Conservation (phyloP, 2,797 vertebrate genomes). For the Tinamus major region DNA sequence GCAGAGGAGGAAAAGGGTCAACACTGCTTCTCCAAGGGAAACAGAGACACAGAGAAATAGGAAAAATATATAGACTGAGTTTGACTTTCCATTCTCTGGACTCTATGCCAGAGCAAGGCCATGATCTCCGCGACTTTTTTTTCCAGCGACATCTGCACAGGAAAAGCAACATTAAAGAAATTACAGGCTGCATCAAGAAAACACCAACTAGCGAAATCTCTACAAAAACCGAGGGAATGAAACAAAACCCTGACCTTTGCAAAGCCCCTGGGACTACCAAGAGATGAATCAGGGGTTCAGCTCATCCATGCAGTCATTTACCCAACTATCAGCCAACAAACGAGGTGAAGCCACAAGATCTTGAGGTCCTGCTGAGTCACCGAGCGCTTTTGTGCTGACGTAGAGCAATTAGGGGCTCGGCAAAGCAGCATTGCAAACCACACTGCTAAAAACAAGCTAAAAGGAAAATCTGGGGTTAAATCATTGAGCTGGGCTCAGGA, state of each 20-base stretch:
- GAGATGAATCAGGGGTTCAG: background rate
- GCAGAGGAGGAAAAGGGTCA: background rate
- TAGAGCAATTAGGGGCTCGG: accelerated
- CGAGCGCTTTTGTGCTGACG: background rate
- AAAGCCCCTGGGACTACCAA: background rate
- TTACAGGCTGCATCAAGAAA: background rate
- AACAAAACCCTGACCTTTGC: background rate
- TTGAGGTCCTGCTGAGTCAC: background rate
- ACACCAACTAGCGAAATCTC: background rate
- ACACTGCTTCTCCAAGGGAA: background rate
- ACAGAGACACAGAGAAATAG: background rate
- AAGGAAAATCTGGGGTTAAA: background rate
- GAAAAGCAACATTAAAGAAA: background rate
- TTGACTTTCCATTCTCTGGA: constrained; percentile 16
- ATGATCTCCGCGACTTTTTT: background rate
- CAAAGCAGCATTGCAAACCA: background rate
- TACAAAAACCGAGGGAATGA: background rate
- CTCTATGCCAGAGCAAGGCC: background rate
- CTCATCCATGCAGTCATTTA: background rate
- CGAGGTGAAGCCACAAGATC: background rate
- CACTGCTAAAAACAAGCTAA: background rate
- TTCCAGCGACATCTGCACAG: constrained; percentile 42
- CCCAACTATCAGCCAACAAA: background rate
- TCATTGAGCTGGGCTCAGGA: background rate
- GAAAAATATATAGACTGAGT: background rate